Evolutionary conservation across 1,140 invertebrate genomes (phyloP), one percentile per base, ranked within the genome.

Genomic region (Apis cerana): DNA sequence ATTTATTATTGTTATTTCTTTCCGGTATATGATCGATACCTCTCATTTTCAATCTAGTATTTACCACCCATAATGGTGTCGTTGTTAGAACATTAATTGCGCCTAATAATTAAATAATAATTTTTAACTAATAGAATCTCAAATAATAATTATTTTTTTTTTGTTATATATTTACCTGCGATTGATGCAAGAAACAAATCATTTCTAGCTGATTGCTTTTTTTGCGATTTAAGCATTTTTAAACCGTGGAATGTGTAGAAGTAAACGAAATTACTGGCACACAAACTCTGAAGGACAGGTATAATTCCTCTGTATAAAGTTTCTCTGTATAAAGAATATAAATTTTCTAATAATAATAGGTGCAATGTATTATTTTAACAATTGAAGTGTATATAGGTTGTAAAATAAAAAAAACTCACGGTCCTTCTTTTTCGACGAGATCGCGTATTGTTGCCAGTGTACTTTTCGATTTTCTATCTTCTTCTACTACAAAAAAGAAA

Each of bases 221-320:
- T 92, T 13, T 92, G 87, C 52, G 89, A 82, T 80, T 94, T 90
- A n/a, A 96, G 82, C 67, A 95, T 94, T 92, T 97, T 97, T 12
- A 98, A 93, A 8, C 96, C 96, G 94, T 98, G 98, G 91, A 98
- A 98, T 84, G 97, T 96, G 92, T 98, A 99, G 90, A 98, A 98
- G 93, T 98, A 98, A 21, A 99, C 97, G 94, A 98, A 98, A 93
- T 98, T 98, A 69, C 97, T 98, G 70, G 96, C 96, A 89, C 97
- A 98, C 1, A 98, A 92, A 83, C 97, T 97, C 86, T 97, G 96
- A 10, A 99, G 93, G 21, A 98, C 97, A 13, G 98, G 98, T 21
- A 96, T 94, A 23, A 98, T 94, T 4, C 98, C 98, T 89, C 97
- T 94, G 92, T 98, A 99, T 15, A 98, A 91, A 0, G 87, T 88